A percentile compares a stretch with the other conserved stretches of the same genome.
Evolutionary conservation across 1,140 invertebrate genomes (phyloP).

Genomic region (Leptinotarsa lineolata): DNA sequence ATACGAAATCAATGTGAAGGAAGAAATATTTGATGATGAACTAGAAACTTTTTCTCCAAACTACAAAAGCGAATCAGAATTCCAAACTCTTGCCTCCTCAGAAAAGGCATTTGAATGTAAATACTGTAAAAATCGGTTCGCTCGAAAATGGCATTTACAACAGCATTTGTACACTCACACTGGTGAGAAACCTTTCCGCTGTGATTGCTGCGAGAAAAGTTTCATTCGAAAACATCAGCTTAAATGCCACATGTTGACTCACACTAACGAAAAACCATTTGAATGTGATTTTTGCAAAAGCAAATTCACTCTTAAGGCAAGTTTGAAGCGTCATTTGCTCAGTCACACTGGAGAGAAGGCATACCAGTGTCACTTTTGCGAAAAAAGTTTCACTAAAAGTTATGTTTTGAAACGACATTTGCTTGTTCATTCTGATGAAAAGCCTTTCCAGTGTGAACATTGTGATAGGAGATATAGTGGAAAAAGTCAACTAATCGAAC

Average conservation of each 20-base stretch:
- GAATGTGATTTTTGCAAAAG: slow-evolving; percentile 29
- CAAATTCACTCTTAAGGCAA: slow-evolving; percentile 27
- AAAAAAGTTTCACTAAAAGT: slow-evolving; percentile 48
- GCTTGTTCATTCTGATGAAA: background rate
- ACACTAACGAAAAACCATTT: slow-evolving; percentile 29
- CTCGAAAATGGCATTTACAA: slow-evolving; percentile 8
- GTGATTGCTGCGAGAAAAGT: slow-evolving; percentile 26
- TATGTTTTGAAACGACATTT: background rate
- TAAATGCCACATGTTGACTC: slow-evolving; percentile 24
- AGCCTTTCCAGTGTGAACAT: slow-evolving; percentile 50
- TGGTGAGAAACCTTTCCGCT: slow-evolving; percentile 31
- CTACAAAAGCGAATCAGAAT: too few species aligned
- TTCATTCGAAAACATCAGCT: slow-evolving; percentile 29
- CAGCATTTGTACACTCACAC: slow-evolving; percentile 20
- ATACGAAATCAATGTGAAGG: too few species aligned
- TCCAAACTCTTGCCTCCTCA: background rate
- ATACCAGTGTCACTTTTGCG: slow-evolving; percentile 60
- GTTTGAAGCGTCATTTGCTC: slow-evolving; percentile 30
- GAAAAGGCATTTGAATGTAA: slow-evolving; percentile 3
- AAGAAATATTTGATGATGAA: too few species aligned
- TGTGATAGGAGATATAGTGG: slow-evolving; percentile 59
- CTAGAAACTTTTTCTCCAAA: too few species aligned
- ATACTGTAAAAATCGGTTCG: slow-evolving; percentile 42
- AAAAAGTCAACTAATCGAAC: slow-evolving; percentile 38
- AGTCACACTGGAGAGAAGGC: slow-evolving; percentile 55